Percentiles rank a stretch among this genome's conserved stretches.
phyloP scores from a whole-genome alignment of 2,113 vertebrate species.

The Strigops habroptila region DNA sequence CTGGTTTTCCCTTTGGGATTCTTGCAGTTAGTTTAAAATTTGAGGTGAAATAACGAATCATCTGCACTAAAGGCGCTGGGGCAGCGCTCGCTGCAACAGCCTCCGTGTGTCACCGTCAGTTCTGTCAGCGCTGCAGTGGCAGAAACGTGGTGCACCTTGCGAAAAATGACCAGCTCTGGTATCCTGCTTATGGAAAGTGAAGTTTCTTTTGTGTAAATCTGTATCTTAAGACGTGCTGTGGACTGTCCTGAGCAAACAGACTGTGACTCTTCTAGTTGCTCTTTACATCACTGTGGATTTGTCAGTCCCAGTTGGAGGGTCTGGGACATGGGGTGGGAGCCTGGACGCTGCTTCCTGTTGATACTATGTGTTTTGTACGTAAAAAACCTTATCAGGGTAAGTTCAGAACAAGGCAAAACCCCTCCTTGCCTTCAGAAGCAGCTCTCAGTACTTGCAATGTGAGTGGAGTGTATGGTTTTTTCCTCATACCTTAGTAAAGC shows the following conservation, averaged over 20 bases:
- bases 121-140: neutral
- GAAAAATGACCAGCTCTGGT: neutral
- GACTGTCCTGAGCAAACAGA: neutral
- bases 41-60: accelerated
- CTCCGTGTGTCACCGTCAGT: accelerated
- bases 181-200: accelerated
- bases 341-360: neutral
- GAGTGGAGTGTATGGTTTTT: neutral
- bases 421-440: neutral
- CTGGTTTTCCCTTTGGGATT: neutral
- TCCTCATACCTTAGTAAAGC: neutral
- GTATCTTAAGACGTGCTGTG: neutral
- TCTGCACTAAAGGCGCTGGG: accelerated
- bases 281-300: neutral
- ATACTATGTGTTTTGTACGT: neutral
- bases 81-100: accelerated
- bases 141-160: neutral
- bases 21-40: neutral
- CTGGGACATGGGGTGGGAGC: accelerated
- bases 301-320: neutral
- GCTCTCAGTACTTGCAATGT: neutral
- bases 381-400: neutral
- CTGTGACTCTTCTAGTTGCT: accelerated
- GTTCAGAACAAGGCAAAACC: neutral
- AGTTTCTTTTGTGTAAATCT: neutral